Percentiles rank a stretch among this genome's conserved stretches.
Conservation (phyloP, 2,888 invertebrate genomes). For the Conchocele bisecta region DNA sequence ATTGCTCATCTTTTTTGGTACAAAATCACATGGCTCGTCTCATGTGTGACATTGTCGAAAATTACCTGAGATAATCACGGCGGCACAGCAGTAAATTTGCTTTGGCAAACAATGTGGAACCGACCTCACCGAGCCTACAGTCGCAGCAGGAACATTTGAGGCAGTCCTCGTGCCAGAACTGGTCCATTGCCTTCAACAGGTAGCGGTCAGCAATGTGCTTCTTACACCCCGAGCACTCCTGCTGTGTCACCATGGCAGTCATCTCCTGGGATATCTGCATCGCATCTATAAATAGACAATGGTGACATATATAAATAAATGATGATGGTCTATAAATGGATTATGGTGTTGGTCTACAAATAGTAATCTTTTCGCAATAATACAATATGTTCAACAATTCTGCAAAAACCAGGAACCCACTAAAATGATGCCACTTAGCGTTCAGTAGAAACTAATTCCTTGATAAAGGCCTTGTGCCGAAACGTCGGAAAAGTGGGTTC, state of each 20-base stretch:
- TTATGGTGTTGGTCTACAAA: too few species aligned
- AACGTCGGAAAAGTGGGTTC: too few species aligned
- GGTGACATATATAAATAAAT: not conserved
- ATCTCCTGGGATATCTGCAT: constrained; percentile 76
- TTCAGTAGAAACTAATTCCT: too few species aligned
- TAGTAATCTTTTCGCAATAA: too few species aligned
- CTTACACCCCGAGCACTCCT: constrained; percentile 92
- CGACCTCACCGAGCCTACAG: constrained; percentile 95
- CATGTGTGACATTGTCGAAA: not conserved
- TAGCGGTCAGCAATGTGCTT: constrained; percentile 92
- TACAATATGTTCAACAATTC: too few species aligned
- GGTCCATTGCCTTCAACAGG: constrained; percentile 91
- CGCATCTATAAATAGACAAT: constrained; percentile 64
- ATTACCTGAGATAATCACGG: constrained; percentile 94
- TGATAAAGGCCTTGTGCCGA: too few species aligned
- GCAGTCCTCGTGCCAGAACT: constrained; percentile 97
- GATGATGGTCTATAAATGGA: too few species aligned
- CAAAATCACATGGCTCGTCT: too few species aligned
- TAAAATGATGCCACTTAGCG: too few species aligned
- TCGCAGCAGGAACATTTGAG: constrained; percentile 94
- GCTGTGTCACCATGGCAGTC: constrained; percentile 61
- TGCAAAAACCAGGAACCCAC: too few species aligned
- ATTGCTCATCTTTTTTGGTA: too few species aligned
- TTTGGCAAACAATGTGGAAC: constrained; percentile 94
- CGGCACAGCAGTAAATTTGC: constrained; percentile 95